Percentiles rank a stretch among this genome's conserved stretches.
Evolutionary conservation across 2,797 vertebrate species (phyloP).

Genomic region (Leptoclinus maculatus): DNA sequence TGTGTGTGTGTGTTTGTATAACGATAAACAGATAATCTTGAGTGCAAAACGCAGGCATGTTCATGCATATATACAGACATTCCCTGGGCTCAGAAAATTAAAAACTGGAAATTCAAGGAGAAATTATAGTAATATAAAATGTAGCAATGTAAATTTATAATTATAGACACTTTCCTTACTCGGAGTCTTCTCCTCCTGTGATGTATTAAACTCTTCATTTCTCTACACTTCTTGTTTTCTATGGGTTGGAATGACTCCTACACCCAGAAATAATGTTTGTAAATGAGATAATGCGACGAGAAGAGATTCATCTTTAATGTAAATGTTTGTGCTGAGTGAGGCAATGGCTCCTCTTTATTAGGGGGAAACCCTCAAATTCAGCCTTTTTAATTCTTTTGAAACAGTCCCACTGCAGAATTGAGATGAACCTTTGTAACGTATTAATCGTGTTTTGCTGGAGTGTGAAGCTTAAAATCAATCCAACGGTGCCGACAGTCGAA

Average conservation of each 20-base stretch:
- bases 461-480: slow-evolving; percentile 25
- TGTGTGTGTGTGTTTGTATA: not conserved
- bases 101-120: not conserved
- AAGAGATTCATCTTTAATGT: not conserved
- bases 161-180: not conserved
- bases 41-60: not conserved
- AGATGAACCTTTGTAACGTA: not conserved
- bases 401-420: slow-evolving; percentile 1
- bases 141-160: not conserved
- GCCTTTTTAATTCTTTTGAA: slow-evolving; percentile 9
- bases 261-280: not conserved
- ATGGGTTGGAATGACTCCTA: not conserved
- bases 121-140: not conserved
- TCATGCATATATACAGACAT: slow-evolving; percentile 9
- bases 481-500: slow-evolving; percentile 1
- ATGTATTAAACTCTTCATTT: not conserved
- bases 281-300: not conserved
- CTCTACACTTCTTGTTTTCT: not conserved
- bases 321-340: slow-evolving; percentile 1
- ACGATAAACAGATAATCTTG: not conserved
- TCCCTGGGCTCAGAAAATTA: not conserved
- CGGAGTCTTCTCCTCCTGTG: not conserved
- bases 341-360: not conserved
- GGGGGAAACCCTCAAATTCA: slow-evolving; percentile 15
- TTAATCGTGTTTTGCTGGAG: slow-evolving; percentile 21